Evolutionary conservation across 2,888 invertebrate species (phyloP), one percentile per base, ranked within the genome.

Genomic region (Standfussiana lucernea): DNA sequence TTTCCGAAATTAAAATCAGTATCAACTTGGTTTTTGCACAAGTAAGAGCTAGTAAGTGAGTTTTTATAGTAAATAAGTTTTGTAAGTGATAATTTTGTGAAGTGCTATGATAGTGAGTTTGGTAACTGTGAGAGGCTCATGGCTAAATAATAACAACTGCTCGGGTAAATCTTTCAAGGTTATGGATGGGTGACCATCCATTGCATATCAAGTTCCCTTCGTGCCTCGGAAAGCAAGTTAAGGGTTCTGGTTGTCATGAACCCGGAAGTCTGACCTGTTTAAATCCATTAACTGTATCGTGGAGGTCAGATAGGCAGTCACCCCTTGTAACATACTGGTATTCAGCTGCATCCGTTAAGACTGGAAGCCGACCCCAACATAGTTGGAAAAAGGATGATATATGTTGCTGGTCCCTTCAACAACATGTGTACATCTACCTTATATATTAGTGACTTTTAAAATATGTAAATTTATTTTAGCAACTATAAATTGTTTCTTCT

Each of bases 1-100:
- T 79, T 28, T 73, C 47, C 21, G 21, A 69, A 35, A 82, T 80
- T 80, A 10, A 10, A 79, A 56, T 89, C 89, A 90, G 90, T 88
- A 76, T 84, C 50, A 47, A 13, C 0, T 69, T 56, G 37, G 11
- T 0, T 1, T 18, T 80, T 32, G 45, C 18, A 66, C 28, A n/a
- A 59, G 61, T 2, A 72, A 53, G 53, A 47, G 37, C 37, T 6
- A 42, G 1, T 5, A 15, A 28, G 7, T 11, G 24, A 42, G 18
- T 7, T 37, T 35, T 59, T 35, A 28, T 2, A 28, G 24, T n/a
- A n/a, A 37, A 65, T 40, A 53, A n/a, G 18, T 65, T 18, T 28
- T 8, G 5, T 2, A 21, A 40, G 50, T 47, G 13, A 65, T 10
- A 21, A 6, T 13, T 8, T 61, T 0, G 18, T 61, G 10, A 59